These are phyloP conservation scores for Equus quagga DNA, from an alignment of 2,113 vertebrate genomes.

Conservation along the genomic window DNA sequence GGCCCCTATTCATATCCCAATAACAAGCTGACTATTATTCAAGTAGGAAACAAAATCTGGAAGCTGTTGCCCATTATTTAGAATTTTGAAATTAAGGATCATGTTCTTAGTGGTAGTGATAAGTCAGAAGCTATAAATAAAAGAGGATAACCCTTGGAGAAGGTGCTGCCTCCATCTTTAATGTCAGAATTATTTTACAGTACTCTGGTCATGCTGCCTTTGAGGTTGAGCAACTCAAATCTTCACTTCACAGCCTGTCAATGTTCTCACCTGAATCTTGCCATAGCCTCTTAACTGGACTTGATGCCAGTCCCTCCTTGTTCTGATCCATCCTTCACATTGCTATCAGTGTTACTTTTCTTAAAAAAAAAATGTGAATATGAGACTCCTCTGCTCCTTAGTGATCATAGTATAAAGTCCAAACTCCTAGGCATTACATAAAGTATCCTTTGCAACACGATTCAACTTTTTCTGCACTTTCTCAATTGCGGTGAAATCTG, in stretches of 20 bases:
- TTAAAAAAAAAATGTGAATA: background rate
- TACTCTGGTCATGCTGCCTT: background rate
- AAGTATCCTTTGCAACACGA: background rate
- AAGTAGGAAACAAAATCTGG: conserved; percentile 19
- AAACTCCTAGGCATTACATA: background rate
- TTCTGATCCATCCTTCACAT: background rate
- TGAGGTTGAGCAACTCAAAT: background rate
- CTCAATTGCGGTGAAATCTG: background rate
- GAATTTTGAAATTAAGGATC: conserved; percentile 42
- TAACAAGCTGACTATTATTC: background rate
- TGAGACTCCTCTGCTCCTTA: background rate
- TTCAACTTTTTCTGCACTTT: background rate
- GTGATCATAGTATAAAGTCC: background rate
- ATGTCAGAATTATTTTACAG: background rate
- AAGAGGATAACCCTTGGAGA: background rate
- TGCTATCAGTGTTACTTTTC: background rate
- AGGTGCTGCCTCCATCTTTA: background rate
- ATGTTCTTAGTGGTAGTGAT: background rate
- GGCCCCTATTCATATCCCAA: background rate
- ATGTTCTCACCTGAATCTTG: background rate
- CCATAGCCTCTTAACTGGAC: background rate
- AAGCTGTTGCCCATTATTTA: conserved; percentile 7
- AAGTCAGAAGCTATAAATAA: background rate
- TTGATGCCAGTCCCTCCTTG: background rate
- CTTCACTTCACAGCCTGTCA: background rate